phyloP scores from a whole-genome alignment of 2,888 invertebrate genomes.

The Ommatoiulus sabulosus region DNA sequence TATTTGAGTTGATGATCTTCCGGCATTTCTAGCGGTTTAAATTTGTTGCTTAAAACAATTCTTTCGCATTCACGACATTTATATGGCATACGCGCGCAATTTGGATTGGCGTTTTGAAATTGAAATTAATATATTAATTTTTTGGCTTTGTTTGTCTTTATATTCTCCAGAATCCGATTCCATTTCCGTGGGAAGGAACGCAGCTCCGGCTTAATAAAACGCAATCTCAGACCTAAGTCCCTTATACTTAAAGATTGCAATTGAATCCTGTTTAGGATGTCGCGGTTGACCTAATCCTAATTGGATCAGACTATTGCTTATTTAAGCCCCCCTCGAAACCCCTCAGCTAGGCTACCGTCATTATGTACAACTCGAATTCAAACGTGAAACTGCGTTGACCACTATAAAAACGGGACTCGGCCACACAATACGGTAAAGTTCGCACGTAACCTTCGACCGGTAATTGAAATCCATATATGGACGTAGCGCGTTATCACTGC shows the following conservation, averaged over 20 bases:
- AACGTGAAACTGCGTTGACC: background rate
- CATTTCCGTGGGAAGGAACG: background rate
- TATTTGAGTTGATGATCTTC: no score
- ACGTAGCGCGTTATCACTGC: background rate
- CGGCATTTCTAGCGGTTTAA: no score
- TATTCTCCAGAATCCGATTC: background rate
- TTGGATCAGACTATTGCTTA: slow-evolving; percentile 56
- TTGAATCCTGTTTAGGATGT: slow-evolving; percentile 52
- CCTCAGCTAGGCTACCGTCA: background rate
- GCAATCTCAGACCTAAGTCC: slow-evolving; percentile 4
- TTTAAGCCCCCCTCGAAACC: background rate
- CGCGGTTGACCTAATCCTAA: slow-evolving; percentile 56
- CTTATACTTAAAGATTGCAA: slow-evolving; percentile 41
- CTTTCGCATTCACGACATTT: no score
- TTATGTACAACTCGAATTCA: background rate
- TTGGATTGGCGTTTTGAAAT: no score
- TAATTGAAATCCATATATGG: slow-evolving; percentile 9
- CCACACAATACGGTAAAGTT: background rate
- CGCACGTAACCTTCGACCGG: background rate
- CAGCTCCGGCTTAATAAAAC: background rate
- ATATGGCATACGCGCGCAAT: no score
- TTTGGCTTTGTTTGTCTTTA: background rate
- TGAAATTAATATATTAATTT: background rate
- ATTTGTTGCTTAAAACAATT: no score
- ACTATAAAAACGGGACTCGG: background rate